Percentiles rank a stretch among this genome's conserved stretches.
phyloP scores from a whole-genome alignment of 1,140 invertebrate species.

The Epicauta chinensis region DNA sequence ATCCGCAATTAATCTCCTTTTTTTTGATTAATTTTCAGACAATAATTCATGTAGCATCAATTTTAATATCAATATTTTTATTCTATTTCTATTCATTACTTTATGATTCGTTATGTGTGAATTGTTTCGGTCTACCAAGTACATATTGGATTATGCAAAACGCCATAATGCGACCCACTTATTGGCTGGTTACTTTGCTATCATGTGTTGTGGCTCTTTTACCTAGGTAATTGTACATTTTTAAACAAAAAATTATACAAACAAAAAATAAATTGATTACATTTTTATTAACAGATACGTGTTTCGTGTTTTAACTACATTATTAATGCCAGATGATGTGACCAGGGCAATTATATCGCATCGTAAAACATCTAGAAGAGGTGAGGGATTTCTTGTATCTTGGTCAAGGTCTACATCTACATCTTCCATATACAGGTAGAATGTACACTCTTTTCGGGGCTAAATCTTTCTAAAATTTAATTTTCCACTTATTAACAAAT shows the following conservation, averaged over 20 bases:
- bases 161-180: slow-evolving; percentile 63
- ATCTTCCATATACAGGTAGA: slow-evolving; percentile 58
- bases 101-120: slow-evolving; percentile 74
- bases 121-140: slow-evolving; percentile 72
- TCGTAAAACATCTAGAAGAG: slow-evolving; percentile 45
- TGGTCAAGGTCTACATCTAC: slow-evolving; percentile 59
- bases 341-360: slow-evolving; percentile 47
- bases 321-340: slow-evolving; percentile 50
- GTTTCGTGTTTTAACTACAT: slow-evolving; percentile 44
- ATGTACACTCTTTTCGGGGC: slow-evolving; percentile 14
- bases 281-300: slow-evolving; percentile 45
- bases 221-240: slow-evolving; percentile 84
- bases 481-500: background rate
- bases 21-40: slow-evolving; percentile 73
- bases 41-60: slow-evolving; percentile 71
- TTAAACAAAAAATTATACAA: too few species aligned
- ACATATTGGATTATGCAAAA: slow-evolving; percentile 83
- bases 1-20: too few species aligned
- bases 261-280: too few species aligned
- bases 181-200: slow-evolving; percentile 75
- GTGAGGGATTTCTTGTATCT: slow-evolving; percentile 57
- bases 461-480: background rate
- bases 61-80: slow-evolving; percentile 67
- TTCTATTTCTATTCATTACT: slow-evolving; percentile 82
- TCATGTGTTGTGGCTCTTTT: slow-evolving; percentile 71